Evolutionary conservation across 2,888 invertebrate species (phyloP).

Genomic region (Zootermopsis nevadensis): DNA sequence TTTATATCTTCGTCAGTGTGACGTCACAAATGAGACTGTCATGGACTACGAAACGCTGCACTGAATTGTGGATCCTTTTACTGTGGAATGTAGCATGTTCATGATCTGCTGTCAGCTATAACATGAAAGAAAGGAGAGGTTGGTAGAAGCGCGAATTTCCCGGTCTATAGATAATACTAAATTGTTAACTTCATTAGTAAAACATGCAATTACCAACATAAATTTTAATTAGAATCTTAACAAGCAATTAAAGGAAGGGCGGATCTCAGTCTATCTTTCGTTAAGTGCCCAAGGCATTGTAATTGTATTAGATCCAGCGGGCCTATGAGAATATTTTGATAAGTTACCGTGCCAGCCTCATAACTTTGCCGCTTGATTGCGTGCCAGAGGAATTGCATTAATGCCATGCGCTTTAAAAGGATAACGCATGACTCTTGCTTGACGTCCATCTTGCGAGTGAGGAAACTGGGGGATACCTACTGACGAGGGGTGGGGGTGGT

Average conservation of each 20-base stretch:
- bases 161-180: constrained; percentile 44
- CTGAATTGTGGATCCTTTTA: neutral
- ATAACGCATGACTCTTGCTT: too few species aligned
- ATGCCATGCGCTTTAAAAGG: neutral
- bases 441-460: too few species aligned
- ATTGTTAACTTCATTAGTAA: constrained; percentile 51
- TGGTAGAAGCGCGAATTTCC: constrained; percentile 33
- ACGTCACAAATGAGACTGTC: neutral
- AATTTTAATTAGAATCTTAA: constrained; percentile 49
- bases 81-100: neutral
- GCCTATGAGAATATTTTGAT: constrained; percentile 12
- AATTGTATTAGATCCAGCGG: constrained; percentile 38
- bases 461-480: too few species aligned
- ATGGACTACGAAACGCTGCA: neutral
- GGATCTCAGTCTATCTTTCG: neutral
- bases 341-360: neutral
- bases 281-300: constrained; percentile 12
- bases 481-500: too few species aligned
- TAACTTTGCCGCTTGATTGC: neutral
- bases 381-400: neutral
- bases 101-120: too few species aligned
- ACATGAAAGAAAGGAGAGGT: too few species aligned
- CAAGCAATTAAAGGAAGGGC: constrained; percentile 46
- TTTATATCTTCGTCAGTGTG: too few species aligned
- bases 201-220: constrained; percentile 50